Evolutionary conservation across 2,888 invertebrate species (phyloP).

Genomic region (Drosophila mercatorum): DNA sequence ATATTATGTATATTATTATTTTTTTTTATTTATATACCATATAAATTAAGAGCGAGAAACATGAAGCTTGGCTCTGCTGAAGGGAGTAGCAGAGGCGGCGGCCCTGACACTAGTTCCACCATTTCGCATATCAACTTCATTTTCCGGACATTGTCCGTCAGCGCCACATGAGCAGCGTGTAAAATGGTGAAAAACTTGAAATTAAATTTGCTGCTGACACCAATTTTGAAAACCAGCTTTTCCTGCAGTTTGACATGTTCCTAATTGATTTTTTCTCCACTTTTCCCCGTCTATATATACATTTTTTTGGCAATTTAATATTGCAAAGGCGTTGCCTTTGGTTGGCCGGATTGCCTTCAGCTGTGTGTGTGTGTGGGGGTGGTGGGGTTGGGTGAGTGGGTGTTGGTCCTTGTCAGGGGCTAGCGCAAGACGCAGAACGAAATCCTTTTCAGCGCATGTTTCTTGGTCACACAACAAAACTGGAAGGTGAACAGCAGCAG

Average conservation of each 20-base stretch:
- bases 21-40: no score
- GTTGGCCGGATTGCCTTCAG: constrained; percentile 41
- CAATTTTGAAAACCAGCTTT: constrained; percentile 79
- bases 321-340: constrained; percentile 65
- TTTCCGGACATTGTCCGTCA: constrained; percentile 43
- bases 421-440: constrained; percentile 61
- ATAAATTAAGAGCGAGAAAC: no score
- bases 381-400: constrained; percentile 1
- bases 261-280: constrained; percentile 74
- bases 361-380: constrained; percentile 6
- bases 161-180: constrained; percentile 28
- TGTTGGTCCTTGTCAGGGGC: constrained; percentile 43
- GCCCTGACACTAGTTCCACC: background rate
- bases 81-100: no score
- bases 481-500: constrained; percentile 44
- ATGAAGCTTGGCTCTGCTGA: no score
- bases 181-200: constrained; percentile 56
- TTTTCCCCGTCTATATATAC: background rate
- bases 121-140: constrained; percentile 26
- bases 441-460: constrained; percentile 76
- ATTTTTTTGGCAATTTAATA: constrained; percentile 80
- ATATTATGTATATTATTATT: no score
- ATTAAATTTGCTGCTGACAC: constrained; percentile 80
- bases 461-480: constrained; percentile 68
- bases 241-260: constrained; percentile 79